Conservation (phyloP, 2,888 invertebrate genomes). For the Ephialtes manifestator region DNA sequence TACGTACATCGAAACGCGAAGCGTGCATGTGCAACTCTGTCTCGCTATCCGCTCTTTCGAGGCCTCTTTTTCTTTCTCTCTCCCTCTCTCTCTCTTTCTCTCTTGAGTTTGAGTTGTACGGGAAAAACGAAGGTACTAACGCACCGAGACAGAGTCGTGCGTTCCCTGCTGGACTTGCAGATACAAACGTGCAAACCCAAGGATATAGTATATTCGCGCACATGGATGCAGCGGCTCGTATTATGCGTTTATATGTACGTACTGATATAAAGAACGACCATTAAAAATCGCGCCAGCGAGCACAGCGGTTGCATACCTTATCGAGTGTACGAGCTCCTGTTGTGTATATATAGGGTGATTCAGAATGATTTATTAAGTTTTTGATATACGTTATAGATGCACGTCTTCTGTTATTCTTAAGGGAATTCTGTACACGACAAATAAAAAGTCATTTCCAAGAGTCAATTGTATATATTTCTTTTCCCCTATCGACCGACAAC, state of each 20-base stretch:
- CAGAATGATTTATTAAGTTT: neutral
- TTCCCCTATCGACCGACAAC: too few species aligned
- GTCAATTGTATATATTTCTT: too few species aligned
- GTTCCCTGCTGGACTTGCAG: conserved; percentile 13
- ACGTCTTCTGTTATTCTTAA: neutral
- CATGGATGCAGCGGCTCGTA: conserved; percentile 1
- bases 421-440: neutral
- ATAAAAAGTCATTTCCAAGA: too few species aligned
- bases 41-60: conserved; percentile 28
- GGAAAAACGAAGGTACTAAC: conserved; percentile 39
- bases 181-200: conserved; percentile 35
- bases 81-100: conserved; percentile 36
- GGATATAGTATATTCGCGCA: conserved; percentile 23
- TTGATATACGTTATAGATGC: neutral
- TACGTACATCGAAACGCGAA: conserved; percentile 65
- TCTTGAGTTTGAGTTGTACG: conserved; percentile 41
- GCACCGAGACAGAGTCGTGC: conserved; percentile 38
- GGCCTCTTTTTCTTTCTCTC: conserved; percentile 23
- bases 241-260: conserved; percentile 5
- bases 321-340: conserved; percentile 1
- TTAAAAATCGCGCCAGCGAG: conserved; percentile 10
- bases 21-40: conserved; percentile 63
- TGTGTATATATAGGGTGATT: neutral
- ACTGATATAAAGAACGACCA: conserved; percentile 10
- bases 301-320: conserved; percentile 11